Base-by-base conservation (phyloP, 2,888 invertebrate genomes). In the Drosophila koepferae region DNA sequence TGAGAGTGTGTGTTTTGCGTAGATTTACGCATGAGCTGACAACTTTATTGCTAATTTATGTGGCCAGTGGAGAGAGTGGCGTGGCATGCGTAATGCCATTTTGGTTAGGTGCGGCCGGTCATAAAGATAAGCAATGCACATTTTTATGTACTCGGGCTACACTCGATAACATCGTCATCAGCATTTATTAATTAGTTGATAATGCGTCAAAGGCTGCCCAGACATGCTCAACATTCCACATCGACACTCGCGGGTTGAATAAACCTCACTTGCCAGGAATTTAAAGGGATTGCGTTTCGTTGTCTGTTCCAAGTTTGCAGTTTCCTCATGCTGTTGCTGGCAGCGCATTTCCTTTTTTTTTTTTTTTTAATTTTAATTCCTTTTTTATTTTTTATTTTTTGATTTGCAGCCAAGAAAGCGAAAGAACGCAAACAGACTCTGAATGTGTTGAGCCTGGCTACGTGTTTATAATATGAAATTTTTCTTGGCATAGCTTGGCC, bases 31-130 rank as follows among this genome's bases (percentile, higher is more conserved):
- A 87, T 81, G 87, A 76, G 80, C 63, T 74, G 87, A 77, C 74
- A 82, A 73, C 83, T 84, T 88, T 86, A 86, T 83, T 74, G 74
- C 70, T 79, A 84, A 87, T 83, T 83, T 84, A 83, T 81, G 74
- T 72, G 49, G 60, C 28, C 23, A 34, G 44, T 28, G 66, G 78
- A 69, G 53, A 64, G 61, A 65, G 55, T 44, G 23, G 23, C 23
- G 12, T 18, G 54, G 23, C 23, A 69, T 61, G 77, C 74, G 23
- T 74, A 63, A 77, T 73, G 63, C 4, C n/a, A 18, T 12, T 44
- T 18, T 46, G 56, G 16, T 38, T 48, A 43, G 87, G 69, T 59
- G 71, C 49, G 72, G 56, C 61, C 56, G 10, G 56, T 18, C 69
- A 59, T 72, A 67, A 74, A 69, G 73, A 70, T 63, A 63, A 62